Evolutionary conservation across 1,140 invertebrate genomes (phyloP).

Genomic region (Leptestheria dahalacensis): DNA sequence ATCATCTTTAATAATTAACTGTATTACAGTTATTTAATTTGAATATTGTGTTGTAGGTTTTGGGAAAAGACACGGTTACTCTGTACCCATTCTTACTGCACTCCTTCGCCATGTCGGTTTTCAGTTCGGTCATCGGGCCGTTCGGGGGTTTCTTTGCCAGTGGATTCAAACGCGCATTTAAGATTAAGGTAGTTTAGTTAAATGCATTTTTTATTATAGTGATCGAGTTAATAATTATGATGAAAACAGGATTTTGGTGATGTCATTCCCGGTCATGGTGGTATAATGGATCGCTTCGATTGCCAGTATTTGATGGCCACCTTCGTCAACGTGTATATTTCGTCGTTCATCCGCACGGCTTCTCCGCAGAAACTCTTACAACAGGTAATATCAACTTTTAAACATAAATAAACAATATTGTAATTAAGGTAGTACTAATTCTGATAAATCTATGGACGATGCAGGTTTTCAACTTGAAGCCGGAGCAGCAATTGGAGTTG

Average conservation of each 20-base stretch:
- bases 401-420: not conserved
- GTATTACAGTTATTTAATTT: not conserved
- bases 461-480: slow-evolving; percentile 68
- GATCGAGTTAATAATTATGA: too few relatives aligned
- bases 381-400: slow-evolving; percentile 37
- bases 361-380: slow-evolving; percentile 71
- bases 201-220: too few relatives aligned
- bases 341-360: slow-evolving; percentile 76
- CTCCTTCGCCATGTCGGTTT: slow-evolving; percentile 69
- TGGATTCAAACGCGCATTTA: slow-evolving; percentile 96
- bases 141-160: slow-evolving; percentile 99
- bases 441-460: slow-evolving; percentile 6
- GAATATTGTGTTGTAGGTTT: not conserved
- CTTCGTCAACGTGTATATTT: slow-evolving; percentile 97
- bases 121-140: slow-evolving; percentile 95
- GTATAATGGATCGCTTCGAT: slow-evolving; percentile 98
- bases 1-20: not conserved
- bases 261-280: slow-evolving; percentile 89
- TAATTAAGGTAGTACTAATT: slow-evolving; percentile 6
- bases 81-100: slow-evolving; percentile 92
- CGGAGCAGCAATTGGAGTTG: slow-evolving; percentile 75
- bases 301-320: slow-evolving; percentile 98
- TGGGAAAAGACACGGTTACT: slow-evolving; percentile 32
- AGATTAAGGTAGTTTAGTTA: slow-evolving; percentile 95
- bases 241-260: slow-evolving; percentile 63